Evolutionary conservation across 2,113 vertebrate species (phyloP).

Genomic region (Hippolais icterina): DNA sequence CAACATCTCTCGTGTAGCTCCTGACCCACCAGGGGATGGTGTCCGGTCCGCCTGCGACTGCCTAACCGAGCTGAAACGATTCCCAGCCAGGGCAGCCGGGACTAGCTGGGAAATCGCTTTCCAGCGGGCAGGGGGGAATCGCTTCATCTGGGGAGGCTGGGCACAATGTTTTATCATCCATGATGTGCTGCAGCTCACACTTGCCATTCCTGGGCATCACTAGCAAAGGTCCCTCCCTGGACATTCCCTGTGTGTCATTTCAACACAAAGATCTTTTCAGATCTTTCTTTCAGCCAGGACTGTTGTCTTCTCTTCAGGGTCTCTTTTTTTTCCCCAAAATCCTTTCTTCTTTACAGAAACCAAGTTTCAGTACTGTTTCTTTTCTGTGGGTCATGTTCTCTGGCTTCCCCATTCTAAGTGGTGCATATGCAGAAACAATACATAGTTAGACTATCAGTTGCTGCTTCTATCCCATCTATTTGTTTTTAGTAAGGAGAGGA

Average conservation of each 20-base stretch:
- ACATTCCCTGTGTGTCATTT: not conserved
- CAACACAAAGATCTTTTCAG: not conserved
- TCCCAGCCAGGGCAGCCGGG: too few species aligned
- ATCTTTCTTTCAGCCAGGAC: not conserved
- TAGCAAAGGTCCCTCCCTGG: not conserved
- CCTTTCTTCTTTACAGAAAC: not conserved
- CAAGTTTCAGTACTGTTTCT: accelerated
- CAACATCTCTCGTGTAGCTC: too few species aligned
- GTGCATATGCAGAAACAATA: not conserved
- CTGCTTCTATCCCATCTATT: not conserved
- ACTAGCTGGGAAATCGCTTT: too few species aligned
- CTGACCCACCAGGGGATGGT: too few species aligned
- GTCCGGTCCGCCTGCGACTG: too few species aligned
- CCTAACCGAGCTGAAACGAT: too few species aligned
- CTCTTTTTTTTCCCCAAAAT: not conserved
- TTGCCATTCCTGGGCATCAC: not conserved
- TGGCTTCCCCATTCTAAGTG: not conserved
- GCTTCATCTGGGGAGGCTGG: not conserved
- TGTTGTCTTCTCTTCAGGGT: accelerated
- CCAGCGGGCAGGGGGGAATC: too few species aligned
- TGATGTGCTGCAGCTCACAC: not conserved
- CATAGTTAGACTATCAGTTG: accelerated
- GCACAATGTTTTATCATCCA: not conserved
- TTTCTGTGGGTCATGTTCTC: not conserved
- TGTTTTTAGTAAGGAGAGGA: not conserved